Evolutionary conservation across 2,888 invertebrate genomes (phyloP), one percentile per base, ranked within the genome.

Genomic region (Eilema depressum): DNA sequence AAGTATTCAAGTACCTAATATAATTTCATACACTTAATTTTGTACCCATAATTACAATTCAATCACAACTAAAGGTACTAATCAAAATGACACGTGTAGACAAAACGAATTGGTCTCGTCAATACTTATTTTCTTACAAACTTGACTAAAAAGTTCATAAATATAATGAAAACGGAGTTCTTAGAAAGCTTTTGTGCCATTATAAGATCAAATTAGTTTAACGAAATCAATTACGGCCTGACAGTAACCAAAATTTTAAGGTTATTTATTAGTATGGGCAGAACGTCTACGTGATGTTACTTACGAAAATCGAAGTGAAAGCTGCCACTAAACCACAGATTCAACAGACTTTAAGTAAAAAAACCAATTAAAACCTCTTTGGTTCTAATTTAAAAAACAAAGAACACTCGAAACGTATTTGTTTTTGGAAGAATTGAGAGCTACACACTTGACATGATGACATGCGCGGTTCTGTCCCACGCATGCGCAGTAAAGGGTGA

Each of bases 401-500:
- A 63, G 73, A 80, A 81, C 81, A 82, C 81, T 73, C 26, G 63
- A 68, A 82, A 82, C 75, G 75, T 77, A 80, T 89, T 91, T 90
- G 89, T 91, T 91, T 88, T 90, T 87, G 83, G 83, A 78, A 74
- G 85, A 80, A 83, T 85, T 84, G 83, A 84, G 85, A 85, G 87
- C 78, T 78, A 82, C 79, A 79, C 80, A 80, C 79, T 81, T 75
- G 73, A 77, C 70, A 73, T 75, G 79, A 74, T 83, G 90, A 83
- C 93, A 92, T 92, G 93, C 93, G 93, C 93, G 88, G 82, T 78
- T 78, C 74, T 79, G 75, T 20, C 64, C 68, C 63, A 84, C 91
- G 81, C 92, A 88, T 93, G 93, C 93, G 93, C 84, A 69, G 60
- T 86, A 62, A 60, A 33, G 41, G 28, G 17, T 30, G 12, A 25